Conservation (phyloP, 2,113 vertebrate species). For the Salvator merianae region DNA sequence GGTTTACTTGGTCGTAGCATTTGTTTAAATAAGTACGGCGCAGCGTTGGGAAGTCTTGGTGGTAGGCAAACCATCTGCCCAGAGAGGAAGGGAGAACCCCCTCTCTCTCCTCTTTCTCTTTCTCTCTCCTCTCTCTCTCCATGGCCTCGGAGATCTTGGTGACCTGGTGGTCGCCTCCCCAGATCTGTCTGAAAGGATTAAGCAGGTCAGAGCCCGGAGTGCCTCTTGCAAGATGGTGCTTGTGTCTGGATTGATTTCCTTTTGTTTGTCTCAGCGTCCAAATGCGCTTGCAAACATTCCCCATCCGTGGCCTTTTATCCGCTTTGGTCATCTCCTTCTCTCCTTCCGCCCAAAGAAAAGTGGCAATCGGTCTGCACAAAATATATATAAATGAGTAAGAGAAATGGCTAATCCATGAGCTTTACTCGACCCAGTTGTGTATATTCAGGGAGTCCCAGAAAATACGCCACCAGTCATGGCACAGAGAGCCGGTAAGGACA, state of each 20-base stretch:
- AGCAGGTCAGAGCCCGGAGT: neutral
- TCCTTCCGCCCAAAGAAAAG: slow-evolving; percentile 23
- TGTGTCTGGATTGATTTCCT: neutral
- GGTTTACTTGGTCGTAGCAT: neutral
- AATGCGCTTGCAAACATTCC: slow-evolving; percentile 23
- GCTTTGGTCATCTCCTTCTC: slow-evolving; percentile 38
- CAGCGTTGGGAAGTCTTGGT: neutral
- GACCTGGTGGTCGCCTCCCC: neutral
- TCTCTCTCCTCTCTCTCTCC: neutral
- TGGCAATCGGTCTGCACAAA: slow-evolving; percentile 46
- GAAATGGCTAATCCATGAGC: slow-evolving; percentile 16
- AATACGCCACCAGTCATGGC: slow-evolving; percentile 68
- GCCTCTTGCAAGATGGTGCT: neutral
- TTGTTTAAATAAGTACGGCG: neutral
- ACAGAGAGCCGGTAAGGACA: slow-evolving; percentile 63
- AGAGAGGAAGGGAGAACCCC: neutral
- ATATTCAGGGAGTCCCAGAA: slow-evolving; percentile 47
- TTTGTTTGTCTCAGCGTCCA: slow-evolving; percentile 11
- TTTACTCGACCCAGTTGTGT: slow-evolving; percentile 36
- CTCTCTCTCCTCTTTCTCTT: neutral
- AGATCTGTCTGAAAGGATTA: neutral
- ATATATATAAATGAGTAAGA: too few relatives aligned
- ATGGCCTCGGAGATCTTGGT: neutral
- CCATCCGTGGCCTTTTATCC: slow-evolving; percentile 18
- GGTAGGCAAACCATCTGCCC: neutral